Base-by-base conservation (phyloP, 2,888 invertebrate genomes). In the Cylindroiulus punctatus region DNA sequence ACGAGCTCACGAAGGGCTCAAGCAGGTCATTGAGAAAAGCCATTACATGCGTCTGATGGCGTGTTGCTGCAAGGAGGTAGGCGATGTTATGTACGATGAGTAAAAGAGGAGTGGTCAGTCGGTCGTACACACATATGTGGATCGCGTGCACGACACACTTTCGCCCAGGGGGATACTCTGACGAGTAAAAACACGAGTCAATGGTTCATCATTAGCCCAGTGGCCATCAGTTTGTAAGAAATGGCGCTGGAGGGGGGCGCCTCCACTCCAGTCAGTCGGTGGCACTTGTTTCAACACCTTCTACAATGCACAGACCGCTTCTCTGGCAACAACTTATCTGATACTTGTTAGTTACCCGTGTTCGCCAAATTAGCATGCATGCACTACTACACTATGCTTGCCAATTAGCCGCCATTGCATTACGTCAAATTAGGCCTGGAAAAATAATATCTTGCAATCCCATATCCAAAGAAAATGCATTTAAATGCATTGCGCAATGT, bases 91-190 rank as follows among this genome's bases (percentile, higher is more conserved):
- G 65, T 65, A 65, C 65, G 65, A 65, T 22, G 65, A 65, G 65
- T 26, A 65, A 65, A 65, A 65, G 65, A 65, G 65, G 65, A 65
- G 65, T 65, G 65, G 65, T 65, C 65, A 65, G n/a, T 65, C 26
- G 26, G 65, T 65, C 65, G 65, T 65, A 65, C 26, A 65, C 19
- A 65, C n/a, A 26, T 12, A 65, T 26, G 26, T 52, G n/a, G 65
- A 65, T 65, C 65, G 65, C 65, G 65, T 65, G 65, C 65, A 65
- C 65, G 65, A 65, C 65, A 65, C 65, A 65, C 65, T 65, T 65
- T 65, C 65, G 65, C 65, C 65, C 12, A 2, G 26, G 65, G 65
- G 65, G 65, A 65, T 52, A 52, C 52, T 52, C 52, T 8, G 52
- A 12, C 26, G 65, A 65, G 65, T 65, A 65, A 65, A 65, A 65